phyloP scores from a whole-genome alignment of 1,140 invertebrate genomes.

The Pteromalus puparum region DNA sequence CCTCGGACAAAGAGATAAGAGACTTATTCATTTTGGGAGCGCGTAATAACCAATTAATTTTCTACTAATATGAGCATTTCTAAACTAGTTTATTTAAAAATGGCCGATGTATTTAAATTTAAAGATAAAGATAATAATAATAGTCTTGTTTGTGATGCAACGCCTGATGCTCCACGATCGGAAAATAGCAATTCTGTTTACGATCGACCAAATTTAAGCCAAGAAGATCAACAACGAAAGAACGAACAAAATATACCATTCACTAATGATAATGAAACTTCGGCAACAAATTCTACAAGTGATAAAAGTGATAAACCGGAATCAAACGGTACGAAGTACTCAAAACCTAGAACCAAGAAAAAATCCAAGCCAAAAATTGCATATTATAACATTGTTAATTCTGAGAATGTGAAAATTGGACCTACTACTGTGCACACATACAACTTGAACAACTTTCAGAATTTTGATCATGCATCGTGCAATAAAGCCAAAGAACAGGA shows the following conservation, averaged over 20 bases:
- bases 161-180: slow-evolving; percentile 23
- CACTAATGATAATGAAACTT: background rate
- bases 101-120: background rate
- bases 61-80: background rate
- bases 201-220: background rate
- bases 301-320: background rate
- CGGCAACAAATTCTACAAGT: slow-evolving; percentile 29
- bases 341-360: background rate
- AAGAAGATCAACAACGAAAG: background rate
- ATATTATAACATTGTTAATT: slow-evolving; percentile 66
- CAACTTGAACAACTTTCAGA: slow-evolving; percentile 61
- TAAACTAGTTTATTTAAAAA: slow-evolving; percentile 1
- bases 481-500: slow-evolving; percentile 38
- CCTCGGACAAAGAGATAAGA: no score
- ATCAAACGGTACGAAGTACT: background rate
- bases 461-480: slow-evolving; percentile 21
- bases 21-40: background rate
- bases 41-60: background rate
- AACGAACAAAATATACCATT: slow-evolving; percentile 14
- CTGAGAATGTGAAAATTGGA: slow-evolving; percentile 63
- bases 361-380: slow-evolving; percentile 37
- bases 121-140: background rate
- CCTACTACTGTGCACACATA: slow-evolving; percentile 62
- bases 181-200: background rate
- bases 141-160: slow-evolving; percentile 39